Percentiles rank a stretch among this genome's conserved stretches.
These are phyloP conservation scores for Gymnodraco acuticeps DNA, from an alignment of 2,797 vertebrate species.

Conservation along the genomic window DNA sequence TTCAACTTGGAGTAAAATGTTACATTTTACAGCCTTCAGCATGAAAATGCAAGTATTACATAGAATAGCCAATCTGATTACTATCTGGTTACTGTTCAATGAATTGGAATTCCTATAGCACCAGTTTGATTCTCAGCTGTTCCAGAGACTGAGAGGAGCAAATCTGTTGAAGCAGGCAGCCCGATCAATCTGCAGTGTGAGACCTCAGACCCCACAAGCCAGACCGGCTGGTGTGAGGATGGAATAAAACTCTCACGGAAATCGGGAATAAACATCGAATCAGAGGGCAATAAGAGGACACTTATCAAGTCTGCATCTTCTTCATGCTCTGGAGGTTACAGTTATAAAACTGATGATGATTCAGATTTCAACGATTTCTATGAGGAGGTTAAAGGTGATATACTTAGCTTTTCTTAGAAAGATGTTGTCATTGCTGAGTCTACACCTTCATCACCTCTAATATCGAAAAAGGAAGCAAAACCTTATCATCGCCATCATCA, in stretches of 20 bases:
- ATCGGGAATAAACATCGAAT: conserved; percentile 83
- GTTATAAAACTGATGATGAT: conserved; percentile 81
- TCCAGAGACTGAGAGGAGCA: conserved; percentile 83
- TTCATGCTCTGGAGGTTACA: conserved; percentile 85
- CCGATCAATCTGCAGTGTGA: conserved; percentile 85
- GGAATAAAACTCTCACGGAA: conserved; percentile 84
- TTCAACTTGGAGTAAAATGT: not conserved
- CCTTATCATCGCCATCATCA: conserved; percentile 62
- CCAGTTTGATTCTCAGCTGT: conserved; percentile 86
- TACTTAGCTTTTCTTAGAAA: conserved; percentile 70
- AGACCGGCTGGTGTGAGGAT: conserved; percentile 86
- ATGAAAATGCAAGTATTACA: conserved; percentile 17
- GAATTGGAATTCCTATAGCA: conserved; percentile 82
- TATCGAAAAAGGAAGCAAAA: conserved; percentile 56
- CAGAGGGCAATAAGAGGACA: conserved; percentile 81
- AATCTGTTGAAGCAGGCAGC: conserved; percentile 82
- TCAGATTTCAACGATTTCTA: conserved; percentile 85
- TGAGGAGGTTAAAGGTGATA: conserved; percentile 92
- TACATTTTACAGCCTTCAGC: not conserved
- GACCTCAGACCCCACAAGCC: conserved; percentile 80
- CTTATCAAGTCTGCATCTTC: conserved; percentile 80
- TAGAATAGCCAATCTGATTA: conserved; percentile 25
- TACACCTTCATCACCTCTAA: conserved; percentile 72
- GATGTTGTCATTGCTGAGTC: conserved; percentile 35
- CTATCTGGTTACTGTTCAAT: conserved; percentile 64